phyloP scores from a whole-genome alignment of 2,888 invertebrate genomes.

The Plebejus argus region DNA sequence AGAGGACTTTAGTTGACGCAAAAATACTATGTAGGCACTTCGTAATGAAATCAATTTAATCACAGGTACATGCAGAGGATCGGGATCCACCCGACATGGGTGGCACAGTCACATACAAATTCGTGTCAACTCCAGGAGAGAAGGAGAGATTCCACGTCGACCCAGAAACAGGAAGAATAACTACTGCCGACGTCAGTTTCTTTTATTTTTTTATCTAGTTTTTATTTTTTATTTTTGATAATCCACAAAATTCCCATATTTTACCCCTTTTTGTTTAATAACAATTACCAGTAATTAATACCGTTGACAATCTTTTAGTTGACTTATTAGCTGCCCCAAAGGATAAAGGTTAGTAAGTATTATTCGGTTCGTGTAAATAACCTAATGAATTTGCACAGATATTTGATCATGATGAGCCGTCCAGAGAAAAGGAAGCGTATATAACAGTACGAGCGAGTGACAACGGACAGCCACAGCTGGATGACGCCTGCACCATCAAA shows the following conservation, averaged over 20 bases:
- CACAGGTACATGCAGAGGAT: conserved; percentile 86
- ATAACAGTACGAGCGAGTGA: conserved; percentile 95
- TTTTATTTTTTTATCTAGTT: conserved; percentile 34
- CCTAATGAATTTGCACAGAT: conserved; percentile 64
- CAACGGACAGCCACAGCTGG: conserved; percentile 93
- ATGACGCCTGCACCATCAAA: conserved; percentile 96
- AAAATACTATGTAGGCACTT: neutral
- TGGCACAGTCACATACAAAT: conserved; percentile 90
- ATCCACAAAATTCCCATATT: conserved; percentile 4
- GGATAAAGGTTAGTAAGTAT: conserved; percentile 42
- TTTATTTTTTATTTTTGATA: neutral
- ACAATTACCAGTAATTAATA: neutral
- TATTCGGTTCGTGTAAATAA: conserved; percentile 31
- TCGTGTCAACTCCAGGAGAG: conserved; percentile 88
- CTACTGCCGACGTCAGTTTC: conserved; percentile 84
- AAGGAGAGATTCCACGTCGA: conserved; percentile 90
- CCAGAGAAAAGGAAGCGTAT: conserved; percentile 89
- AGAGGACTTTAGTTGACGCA: neutral
- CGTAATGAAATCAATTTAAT: conserved; percentile 19
- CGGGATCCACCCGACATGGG: conserved; percentile 87
- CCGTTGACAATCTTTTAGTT: neutral
- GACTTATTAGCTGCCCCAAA: conserved; percentile 30
- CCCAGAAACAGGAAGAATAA: conserved; percentile 87
- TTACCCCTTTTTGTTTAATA: neutral
- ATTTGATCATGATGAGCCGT: conserved; percentile 95